Conservation (phyloP, 1,140 invertebrate genomes). For the Anadara kagoshimensis region DNA sequence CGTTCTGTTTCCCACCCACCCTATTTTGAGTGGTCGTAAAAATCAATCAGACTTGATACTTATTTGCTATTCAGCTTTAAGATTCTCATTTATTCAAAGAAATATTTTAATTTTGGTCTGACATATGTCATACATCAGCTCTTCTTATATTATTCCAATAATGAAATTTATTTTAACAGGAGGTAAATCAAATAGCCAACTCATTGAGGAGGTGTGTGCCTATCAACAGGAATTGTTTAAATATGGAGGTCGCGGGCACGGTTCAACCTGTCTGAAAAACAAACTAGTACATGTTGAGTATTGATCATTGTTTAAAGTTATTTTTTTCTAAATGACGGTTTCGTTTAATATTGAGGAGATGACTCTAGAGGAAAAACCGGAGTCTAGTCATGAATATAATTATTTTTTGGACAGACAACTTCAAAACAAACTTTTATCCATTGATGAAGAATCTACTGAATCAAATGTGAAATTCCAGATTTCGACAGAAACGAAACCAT, state of each 20-base stretch:
- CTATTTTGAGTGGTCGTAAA: too few species aligned
- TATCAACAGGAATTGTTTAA: slow-evolving; percentile 20
- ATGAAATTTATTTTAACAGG: too few species aligned
- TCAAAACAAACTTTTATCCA: slow-evolving; percentile 57
- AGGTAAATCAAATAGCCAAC: background rate
- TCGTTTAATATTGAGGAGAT: slow-evolving; percentile 33
- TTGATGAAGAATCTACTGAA: slow-evolving; percentile 49
- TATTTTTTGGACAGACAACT: slow-evolving; percentile 56
- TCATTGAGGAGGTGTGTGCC: slow-evolving; percentile 5
- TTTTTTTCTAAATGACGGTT: slow-evolving; percentile 38
- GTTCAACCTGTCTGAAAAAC: background rate
- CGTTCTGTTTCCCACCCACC: too few species aligned
- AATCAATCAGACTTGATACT: too few species aligned
- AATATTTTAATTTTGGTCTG: too few species aligned
- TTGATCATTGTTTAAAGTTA: too few species aligned
- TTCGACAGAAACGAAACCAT: background rate
- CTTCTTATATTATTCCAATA: too few species aligned
- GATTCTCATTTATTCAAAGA: too few species aligned
- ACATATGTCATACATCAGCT: too few species aligned
- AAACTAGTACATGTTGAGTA: too few species aligned
- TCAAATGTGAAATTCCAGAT: slow-evolving; percentile 10
- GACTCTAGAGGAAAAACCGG: slow-evolving; percentile 46
- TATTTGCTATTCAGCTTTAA: too few species aligned
- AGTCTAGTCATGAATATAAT: slow-evolving; percentile 56
- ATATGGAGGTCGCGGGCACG: slow-evolving; percentile 6